Percentiles rank a stretch among this genome's conserved stretches.
These are phyloP conservation scores for Girardinichthys multiradiatus DNA, from an alignment of 2,113 vertebrate genomes.

Conservation along the genomic window DNA sequence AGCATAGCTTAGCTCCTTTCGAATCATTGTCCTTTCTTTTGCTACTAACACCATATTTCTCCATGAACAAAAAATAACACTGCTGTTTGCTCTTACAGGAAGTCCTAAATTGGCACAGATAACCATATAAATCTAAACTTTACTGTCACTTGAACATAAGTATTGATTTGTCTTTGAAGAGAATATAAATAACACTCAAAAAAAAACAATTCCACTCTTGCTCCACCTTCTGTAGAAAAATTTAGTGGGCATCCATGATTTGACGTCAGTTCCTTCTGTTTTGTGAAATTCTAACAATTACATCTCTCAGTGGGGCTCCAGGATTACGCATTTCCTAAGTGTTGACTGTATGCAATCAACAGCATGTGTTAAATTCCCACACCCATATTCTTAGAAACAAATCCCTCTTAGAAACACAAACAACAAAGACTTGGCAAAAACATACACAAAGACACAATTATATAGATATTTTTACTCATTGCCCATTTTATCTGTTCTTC, in stretches of 20 bases:
- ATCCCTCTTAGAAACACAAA: conserved; percentile 13
- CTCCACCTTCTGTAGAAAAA: conserved; percentile 20
- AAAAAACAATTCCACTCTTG: conserved; percentile 24
- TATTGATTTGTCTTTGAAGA: conserved; percentile 12
- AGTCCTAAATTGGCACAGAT: conserved; percentile 30
- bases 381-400: conserved; percentile 29
- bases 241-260: conserved; percentile 9
- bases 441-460: conserved; percentile 16
- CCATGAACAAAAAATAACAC: not conserved
- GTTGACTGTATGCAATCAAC: conserved; percentile 33
- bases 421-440: conserved; percentile 25
- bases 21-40: not conserved
- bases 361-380: conserved; percentile 54
- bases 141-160: conserved; percentile 5
- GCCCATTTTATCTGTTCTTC: conserved; percentile 37
- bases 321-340: conserved; percentile 34
- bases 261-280: conserved; percentile 29
- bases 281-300: conserved; percentile 34
- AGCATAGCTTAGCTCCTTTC: conserved; percentile 33
- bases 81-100: conserved; percentile 26
- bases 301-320: conserved; percentile 9
- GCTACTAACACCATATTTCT: not conserved
- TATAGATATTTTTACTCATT: conserved; percentile 48
- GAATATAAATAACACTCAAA: not conserved
- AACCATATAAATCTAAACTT: conserved; percentile 36